Evolutionary conservation across 2,113 vertebrate species (phyloP).

Genomic region (Rhea pennata): DNA sequence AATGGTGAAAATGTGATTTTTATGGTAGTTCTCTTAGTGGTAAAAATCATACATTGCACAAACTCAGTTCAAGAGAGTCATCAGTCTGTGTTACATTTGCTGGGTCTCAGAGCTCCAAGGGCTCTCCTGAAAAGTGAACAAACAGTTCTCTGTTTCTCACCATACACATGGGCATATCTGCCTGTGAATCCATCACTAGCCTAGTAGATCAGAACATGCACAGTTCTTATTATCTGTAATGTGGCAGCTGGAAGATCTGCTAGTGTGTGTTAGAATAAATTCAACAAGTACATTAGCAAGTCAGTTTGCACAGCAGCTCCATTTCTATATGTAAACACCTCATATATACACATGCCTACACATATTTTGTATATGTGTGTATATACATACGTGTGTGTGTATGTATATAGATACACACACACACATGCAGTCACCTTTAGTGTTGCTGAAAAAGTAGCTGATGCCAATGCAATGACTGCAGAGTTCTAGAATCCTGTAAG

Average conservation of each 20-base stretch:
- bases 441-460: neutral
- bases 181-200: conserved; percentile 7
- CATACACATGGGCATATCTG: neutral
- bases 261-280: conserved; percentile 1
- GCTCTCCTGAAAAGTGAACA: neutral
- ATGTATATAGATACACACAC: neutral
- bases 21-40: neutral
- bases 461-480: neutral
- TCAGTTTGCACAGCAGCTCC: neutral
- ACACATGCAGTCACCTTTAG: neutral
- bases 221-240: conserved; percentile 11
- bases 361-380: neutral
- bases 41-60: neutral
- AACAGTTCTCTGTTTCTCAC: conserved; percentile 7
- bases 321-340: neutral
- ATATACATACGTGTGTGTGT: neutral
- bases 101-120: conserved; percentile 33
- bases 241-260: neutral
- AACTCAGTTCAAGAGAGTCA: conserved; percentile 17
- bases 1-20: neutral
- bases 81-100: neutral
- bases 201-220: neutral
- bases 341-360: neutral
- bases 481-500: neutral
- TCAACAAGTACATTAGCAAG: neutral